These are phyloP conservation scores for Deroplatys truncata DNA, from an alignment of 2,888 invertebrate genomes.

Conservation along the genomic window DNA sequence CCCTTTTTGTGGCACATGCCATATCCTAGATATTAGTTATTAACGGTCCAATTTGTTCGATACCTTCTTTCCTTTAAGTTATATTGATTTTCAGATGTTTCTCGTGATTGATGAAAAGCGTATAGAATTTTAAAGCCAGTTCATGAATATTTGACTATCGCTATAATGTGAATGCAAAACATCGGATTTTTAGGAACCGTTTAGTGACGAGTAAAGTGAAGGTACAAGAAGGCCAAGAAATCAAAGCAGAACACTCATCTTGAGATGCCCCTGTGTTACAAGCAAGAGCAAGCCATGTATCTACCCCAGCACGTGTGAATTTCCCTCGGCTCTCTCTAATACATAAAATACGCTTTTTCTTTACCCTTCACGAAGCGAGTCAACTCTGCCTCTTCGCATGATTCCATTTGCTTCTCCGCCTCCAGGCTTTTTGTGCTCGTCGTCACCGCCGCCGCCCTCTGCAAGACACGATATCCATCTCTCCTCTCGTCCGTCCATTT, in stretches of 20 bases:
- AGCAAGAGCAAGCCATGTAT: not conserved
- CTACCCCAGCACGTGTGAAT: not conserved
- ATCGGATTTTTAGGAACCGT: no score
- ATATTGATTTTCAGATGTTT: no score
- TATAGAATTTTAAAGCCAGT: no score
- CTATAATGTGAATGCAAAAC: no score
- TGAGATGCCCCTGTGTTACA: not conserved
- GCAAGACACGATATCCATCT: not conserved
- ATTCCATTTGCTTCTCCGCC: not conserved
- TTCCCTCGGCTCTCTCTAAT: not conserved
- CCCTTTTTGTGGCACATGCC: no score
- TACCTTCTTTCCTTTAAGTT: no score
- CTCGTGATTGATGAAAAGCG: no score
- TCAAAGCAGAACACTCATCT: not conserved
- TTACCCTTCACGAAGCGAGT: not conserved
- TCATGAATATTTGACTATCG: no score
- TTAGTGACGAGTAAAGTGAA: no score
- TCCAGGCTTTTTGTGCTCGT: not conserved
- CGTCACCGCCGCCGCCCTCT: not conserved
- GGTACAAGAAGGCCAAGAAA: not conserved
- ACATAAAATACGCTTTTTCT: not conserved
- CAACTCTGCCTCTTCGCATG: not conserved
- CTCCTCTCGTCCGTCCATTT: not conserved
- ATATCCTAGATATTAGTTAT: no score
- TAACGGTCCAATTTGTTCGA: no score